Evolutionary conservation across 2,888 invertebrate genomes (phyloP).

Genomic region (Agrilus biguttatus): DNA sequence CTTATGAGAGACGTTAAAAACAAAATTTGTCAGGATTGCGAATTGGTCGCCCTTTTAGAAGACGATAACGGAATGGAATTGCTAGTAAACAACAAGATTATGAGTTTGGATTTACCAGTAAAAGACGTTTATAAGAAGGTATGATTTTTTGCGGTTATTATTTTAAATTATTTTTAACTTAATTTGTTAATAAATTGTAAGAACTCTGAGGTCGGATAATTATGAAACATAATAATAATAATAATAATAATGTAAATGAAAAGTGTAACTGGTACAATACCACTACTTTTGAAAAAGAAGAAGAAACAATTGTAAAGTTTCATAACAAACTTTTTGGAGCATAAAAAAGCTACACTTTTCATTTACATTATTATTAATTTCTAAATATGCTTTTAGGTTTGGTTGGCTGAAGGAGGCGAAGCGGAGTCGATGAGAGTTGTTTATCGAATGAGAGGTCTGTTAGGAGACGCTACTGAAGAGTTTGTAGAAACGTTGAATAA

Average conservation of each 20-base stretch:
- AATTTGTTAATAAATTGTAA: too few relatives aligned
- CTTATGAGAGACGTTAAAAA: slow-evolving; percentile 98
- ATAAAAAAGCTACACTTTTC: too few relatives aligned
- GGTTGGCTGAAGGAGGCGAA: slow-evolving; percentile 80
- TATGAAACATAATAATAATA: too few relatives aligned
- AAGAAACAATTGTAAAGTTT: too few relatives aligned
- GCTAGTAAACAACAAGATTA: slow-evolving; percentile 94
- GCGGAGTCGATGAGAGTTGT: slow-evolving; percentile 95
- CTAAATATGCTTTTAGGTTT: slow-evolving; percentile 41
- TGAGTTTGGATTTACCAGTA: slow-evolving; percentile 89
- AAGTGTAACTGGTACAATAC: too few relatives aligned
- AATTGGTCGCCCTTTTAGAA: slow-evolving; percentile 90
- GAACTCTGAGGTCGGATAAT: too few relatives aligned
- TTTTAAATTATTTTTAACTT: not conserved
- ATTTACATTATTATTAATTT: not conserved
- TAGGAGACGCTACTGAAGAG: slow-evolving; percentile 98
- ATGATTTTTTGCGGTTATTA: slow-evolving; percentile 1
- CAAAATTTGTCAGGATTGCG: slow-evolving; percentile 96
- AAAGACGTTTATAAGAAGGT: slow-evolving; percentile 76
- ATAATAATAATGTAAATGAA: too few relatives aligned
- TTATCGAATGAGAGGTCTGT: slow-evolving; percentile 92
- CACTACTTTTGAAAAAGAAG: too few relatives aligned
- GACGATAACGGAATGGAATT: slow-evolving; percentile 99
- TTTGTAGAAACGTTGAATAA: slow-evolving; percentile 88
- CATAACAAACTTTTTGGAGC: too few relatives aligned